phyloP scores from a whole-genome alignment of 1,140 invertebrate species.

The Pararge aegeria region DNA sequence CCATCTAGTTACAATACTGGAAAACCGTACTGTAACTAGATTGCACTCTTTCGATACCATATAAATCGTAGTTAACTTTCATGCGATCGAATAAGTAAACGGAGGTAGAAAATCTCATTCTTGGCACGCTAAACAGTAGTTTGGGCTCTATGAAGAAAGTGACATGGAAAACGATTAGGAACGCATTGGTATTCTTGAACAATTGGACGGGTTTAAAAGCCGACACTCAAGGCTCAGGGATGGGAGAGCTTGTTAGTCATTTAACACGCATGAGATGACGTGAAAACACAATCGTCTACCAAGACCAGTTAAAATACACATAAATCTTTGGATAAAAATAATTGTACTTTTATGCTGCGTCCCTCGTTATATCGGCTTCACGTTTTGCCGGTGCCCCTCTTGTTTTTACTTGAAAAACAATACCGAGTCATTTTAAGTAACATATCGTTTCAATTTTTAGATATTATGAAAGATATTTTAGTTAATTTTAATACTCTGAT shows the following conservation, averaged over 20 bases:
- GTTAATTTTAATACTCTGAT: neutral
- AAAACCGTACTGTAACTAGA: too few species aligned
- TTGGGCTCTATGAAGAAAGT: too few species aligned
- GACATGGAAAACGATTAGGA: too few species aligned
- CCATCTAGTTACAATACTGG: too few species aligned
- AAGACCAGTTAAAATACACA: slow-evolving; percentile 69
- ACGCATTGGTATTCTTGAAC: too few species aligned
- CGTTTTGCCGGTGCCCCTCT: slow-evolving; percentile 62
- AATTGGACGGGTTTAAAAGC: too few species aligned
- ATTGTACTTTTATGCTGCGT: slow-evolving; percentile 64
- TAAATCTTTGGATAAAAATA: slow-evolving; percentile 45
- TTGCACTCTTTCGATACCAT: too few species aligned
- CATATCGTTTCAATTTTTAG: slow-evolving; percentile 1
- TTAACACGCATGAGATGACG: slow-evolving; percentile 67
- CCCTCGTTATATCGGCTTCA: slow-evolving; percentile 51
- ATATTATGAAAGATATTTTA: neutral
- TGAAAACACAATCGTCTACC: slow-evolving; percentile 63
- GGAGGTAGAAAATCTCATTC: too few species aligned
- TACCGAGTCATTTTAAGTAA: slow-evolving; percentile 36
- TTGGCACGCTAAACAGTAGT: too few species aligned
- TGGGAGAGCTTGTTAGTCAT: slow-evolving; percentile 63
- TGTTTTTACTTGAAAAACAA: slow-evolving; percentile 71
- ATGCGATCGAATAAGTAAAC: too few species aligned
- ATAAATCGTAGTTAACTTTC: too few species aligned
- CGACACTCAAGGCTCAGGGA: slow-evolving; percentile 21